phyloP scores from a whole-genome alignment of 2,113 vertebrate genomes.

The Pterocles gutturalis region DNA sequence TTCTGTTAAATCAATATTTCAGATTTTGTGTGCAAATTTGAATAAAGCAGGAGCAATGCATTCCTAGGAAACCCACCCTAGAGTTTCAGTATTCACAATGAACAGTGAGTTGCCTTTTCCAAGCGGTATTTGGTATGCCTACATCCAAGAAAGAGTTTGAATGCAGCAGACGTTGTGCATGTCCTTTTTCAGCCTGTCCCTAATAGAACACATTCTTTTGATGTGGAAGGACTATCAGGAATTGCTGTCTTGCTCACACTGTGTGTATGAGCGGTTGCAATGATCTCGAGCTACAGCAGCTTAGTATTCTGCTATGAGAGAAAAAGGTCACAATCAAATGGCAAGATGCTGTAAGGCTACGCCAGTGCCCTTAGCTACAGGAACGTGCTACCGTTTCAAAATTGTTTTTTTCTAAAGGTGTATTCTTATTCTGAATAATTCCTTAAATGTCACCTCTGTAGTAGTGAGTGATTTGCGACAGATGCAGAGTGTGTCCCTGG shows the following conservation, averaged over 20 bases:
- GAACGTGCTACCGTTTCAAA: neutral
- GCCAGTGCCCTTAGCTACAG: neutral
- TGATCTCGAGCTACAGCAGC: neutral
- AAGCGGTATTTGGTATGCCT: neutral
- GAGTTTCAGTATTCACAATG: neutral
- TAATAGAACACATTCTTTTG: neutral
- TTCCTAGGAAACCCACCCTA: neutral
- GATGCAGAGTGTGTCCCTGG: neutral
- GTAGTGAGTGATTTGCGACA: neutral
- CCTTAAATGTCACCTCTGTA: neutral
- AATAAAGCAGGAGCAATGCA: neutral
- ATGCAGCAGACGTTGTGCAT: neutral
- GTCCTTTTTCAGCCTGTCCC: neutral
- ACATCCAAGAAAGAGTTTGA: neutral
- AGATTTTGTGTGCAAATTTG: neutral
- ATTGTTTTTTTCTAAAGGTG: neutral
- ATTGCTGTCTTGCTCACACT: neutral
- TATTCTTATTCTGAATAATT: neutral
- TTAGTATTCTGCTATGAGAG: neutral
- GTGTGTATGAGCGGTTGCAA: neutral
- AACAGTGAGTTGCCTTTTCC: neutral
- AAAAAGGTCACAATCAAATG: neutral
- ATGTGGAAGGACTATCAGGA: neutral
- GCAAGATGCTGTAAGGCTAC: neutral
- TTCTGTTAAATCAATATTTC: neutral